Base-by-base conservation (phyloP, 2,888 invertebrate genomes). In the Strigamia crassipes region DNA sequence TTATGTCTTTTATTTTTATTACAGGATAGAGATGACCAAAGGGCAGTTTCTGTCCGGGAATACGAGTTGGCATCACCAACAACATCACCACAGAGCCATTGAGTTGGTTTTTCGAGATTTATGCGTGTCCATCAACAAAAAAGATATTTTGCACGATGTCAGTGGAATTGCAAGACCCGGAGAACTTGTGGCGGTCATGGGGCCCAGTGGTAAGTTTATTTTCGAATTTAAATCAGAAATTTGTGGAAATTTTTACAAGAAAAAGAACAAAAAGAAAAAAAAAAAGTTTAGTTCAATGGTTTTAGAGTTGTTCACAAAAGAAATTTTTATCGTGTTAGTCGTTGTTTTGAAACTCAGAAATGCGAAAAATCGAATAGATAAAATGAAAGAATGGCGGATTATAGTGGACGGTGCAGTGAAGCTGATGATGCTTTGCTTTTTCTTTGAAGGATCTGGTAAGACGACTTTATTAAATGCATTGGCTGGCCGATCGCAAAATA, bases 151-250 rank as follows among this genome's bases (percentile, higher is more conserved):
- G 82, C 90, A 91, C 84, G 92, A 93, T 88, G 92, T 94, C 85
- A 92, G 92, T 86, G 94, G 94, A 56, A 89, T 92, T 85, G 93
- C 93, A 84, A 91, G 92, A 85, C 93, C 93, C 21, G 94, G 94
- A 80, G 92, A 94, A 87, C 90, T 94, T 83, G 88, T 94, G 86
- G 94, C 94, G 84, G 92, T 94, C 83, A 94, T 94, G 93, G 94
- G 94, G 84, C 94, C 94, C 46, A 93, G 93, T 85, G 94, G 94
- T 91, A 86, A 86, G 87, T 85, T 38, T 38, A 38, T 27, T 27
- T 27, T 27, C 38, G 38, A 38, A 38, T 38, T 38, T 38, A 38
- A 51, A 12, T 77, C 13, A 56, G 31, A 13, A 18, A 34, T 56
- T 82, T 61, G 23, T 61, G 23, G 23, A 38, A 38, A 38, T 27